phyloP scores from a whole-genome alignment of 1,140 invertebrate genomes.

The Phocides pigmalion region DNA sequence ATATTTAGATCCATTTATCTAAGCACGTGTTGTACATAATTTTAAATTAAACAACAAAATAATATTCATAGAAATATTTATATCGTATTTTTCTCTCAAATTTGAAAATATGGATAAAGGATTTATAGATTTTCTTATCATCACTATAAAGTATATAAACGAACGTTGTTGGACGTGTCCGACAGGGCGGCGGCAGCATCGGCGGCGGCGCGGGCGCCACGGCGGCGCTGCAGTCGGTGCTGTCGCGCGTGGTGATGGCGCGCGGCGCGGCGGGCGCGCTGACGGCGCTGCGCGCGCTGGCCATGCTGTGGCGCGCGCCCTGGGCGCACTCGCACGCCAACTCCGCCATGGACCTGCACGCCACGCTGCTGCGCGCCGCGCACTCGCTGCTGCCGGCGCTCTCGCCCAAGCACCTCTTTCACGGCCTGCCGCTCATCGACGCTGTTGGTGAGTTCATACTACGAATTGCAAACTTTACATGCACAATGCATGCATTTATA shows the following conservation, averaged over 20 bases:
- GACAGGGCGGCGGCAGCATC: constrained; percentile 60
- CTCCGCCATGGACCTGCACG: constrained; percentile 64
- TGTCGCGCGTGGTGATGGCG: constrained; percentile 65
- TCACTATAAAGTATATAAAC: no score
- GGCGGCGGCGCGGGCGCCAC: constrained; percentile 67
- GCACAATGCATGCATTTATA: no score
- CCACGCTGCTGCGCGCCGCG: constrained; percentile 64
- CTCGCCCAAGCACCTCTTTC: constrained; percentile 47
- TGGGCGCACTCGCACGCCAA: constrained; percentile 43
- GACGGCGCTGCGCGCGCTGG: constrained; percentile 46
- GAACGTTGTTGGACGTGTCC: no score
- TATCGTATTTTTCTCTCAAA: no score
- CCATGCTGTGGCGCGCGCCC: constrained; percentile 48
- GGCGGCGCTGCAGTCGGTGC: constrained; percentile 58
- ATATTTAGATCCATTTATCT: no score
- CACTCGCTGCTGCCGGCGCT: constrained; percentile 66
- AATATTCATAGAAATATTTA: no score
- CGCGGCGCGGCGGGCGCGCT: constrained; percentile 59
- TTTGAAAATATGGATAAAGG: no score
- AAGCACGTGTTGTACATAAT: no score
- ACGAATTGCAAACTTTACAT: no score
- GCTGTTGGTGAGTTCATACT: constrained; percentile 55
- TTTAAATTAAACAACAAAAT: no score
- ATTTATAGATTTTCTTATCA: no score
- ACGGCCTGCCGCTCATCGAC: constrained; percentile 60